Base-by-base conservation (phyloP, 2,888 invertebrate species). In the Hoplodrina ambigua region DNA sequence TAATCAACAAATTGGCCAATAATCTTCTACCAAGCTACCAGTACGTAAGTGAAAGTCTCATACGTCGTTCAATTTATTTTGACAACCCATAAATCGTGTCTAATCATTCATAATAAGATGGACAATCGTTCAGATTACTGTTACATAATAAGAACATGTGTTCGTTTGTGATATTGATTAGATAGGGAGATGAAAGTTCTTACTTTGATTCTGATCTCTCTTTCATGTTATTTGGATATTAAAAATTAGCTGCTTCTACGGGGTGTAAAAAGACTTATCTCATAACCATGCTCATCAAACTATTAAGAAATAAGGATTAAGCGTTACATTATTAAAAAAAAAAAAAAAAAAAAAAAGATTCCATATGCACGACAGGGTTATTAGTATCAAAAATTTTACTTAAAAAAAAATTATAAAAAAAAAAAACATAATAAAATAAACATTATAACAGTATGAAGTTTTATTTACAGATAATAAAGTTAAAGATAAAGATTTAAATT, bases 41-140 rank as follows among this genome's bases (percentile, higher is more conserved):
- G 11, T 55, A 61, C 63, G 75, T 59, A 62, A 80, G 82, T 72
- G 80, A 79, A 78, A 79, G 75, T 52, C 58, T 33, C 62, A 80
- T 80, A 72, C 82, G 80, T 71, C 82, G 82, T 73, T 86, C 87
- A 87, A 83, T 85, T 82, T 84, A 83, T 86, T 87, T 86, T 86
- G 84, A 86, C 85, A 86, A 81, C 81, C 72, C 69, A 81, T 82
- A 86, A 85, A 84, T 80, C 78, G 72, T 66, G 63, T 60, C 80
- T 84, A 84, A 83, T 84, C 82, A 78, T 67, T 72, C 64, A 61
- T 75, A 80, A 69, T 79, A 69, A 82, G 75, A 71, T 68, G 63
- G 79, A 77, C 75, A 77, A 66, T 71, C 71, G 66, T 61, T 56
- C 68, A 73, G 69, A 75, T 67, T 58, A 81, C 66, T 53, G 55